These are phyloP conservation scores for Listrodromus nycthemerus DNA, from an alignment of 2,888 invertebrate species.

Conservation along the genomic window DNA sequence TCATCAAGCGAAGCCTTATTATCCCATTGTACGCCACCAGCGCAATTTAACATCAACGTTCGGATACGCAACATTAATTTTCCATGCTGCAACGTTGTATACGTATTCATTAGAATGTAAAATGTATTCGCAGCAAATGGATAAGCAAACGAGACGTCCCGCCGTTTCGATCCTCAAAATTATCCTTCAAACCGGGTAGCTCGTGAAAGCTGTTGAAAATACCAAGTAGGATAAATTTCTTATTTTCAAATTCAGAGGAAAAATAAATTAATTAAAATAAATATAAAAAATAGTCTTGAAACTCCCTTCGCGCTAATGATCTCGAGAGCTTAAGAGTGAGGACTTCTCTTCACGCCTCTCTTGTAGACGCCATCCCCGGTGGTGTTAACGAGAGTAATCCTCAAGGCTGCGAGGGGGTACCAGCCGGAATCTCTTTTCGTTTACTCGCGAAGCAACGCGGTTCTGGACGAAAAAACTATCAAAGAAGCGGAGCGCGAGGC, in stretches of 20 bases:
- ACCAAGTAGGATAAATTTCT: background rate
- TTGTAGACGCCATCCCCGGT: slow-evolving; percentile 11
- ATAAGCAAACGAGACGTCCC: background rate
- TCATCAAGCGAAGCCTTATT: slow-evolving; percentile 77
- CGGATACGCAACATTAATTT: slow-evolving; percentile 64
- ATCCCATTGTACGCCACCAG: slow-evolving; percentile 74
- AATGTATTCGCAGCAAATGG: slow-evolving; percentile 12
- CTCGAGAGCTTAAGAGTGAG: slow-evolving; percentile 2
- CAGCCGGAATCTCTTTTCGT: slow-evolving; percentile 41
- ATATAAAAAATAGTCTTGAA: background rate
- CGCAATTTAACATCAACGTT: slow-evolving; percentile 56
- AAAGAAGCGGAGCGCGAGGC: slow-evolving; percentile 41
- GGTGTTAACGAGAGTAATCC: slow-evolving; percentile 65
- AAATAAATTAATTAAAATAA: background rate
- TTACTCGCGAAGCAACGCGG: slow-evolving; percentile 19
- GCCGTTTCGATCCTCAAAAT: background rate
- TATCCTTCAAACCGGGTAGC: background rate
- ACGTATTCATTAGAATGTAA: slow-evolving; percentile 31
- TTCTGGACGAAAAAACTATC: slow-evolving; percentile 42
- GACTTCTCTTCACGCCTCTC: slow-evolving; percentile 14
- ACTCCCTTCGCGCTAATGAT: slow-evolving; percentile 5
- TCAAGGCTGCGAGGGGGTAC: slow-evolving; percentile 22
- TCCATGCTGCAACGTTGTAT: slow-evolving; percentile 43
- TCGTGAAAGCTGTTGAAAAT: background rate
- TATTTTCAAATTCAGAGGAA: background rate